Percentiles rank a stretch among this genome's conserved stretches.
phyloP scores from a whole-genome alignment of 2,797 vertebrate genomes.

The Ctenopoma kingsleyae region DNA sequence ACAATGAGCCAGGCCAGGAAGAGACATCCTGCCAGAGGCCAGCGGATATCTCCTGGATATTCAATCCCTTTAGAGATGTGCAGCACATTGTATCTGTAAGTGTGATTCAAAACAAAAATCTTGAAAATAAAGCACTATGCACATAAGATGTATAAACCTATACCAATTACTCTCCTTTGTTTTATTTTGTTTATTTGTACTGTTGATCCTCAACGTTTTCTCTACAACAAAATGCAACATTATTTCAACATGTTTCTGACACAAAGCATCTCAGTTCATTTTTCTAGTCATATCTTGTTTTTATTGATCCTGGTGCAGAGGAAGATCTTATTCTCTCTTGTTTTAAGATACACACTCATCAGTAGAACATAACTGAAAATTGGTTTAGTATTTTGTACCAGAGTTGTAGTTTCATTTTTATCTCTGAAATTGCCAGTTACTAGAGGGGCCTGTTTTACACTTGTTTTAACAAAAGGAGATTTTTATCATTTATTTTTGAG shows the following conservation, averaged over 20 bases:
- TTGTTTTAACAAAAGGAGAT: too few relatives aligned
- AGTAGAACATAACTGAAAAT: background rate
- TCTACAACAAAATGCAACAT: background rate
- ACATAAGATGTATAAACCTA: background rate
- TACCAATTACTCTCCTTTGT: background rate
- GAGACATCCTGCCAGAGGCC: conserved; percentile 93
- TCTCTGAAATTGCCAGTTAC: too few relatives aligned
- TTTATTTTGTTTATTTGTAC: background rate
- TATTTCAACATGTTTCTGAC: background rate
- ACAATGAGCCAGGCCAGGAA: conserved; percentile 96
- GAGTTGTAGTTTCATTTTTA: background rate
- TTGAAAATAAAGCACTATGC: background rate
- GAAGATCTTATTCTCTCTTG: background rate
- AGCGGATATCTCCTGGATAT: conserved; percentile 94
- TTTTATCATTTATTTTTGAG: too few relatives aligned
- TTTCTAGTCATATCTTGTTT: background rate
- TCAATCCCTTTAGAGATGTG: conserved; percentile 99
- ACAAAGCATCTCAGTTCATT: background rate
- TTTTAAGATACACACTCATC: background rate
- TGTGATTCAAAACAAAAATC: conserved; percentile 11
- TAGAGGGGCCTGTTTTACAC: too few relatives aligned
- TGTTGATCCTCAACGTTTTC: background rate
- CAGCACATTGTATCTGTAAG: conserved; percentile 93
- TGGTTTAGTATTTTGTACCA: background rate
- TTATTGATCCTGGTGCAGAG: background rate